Evolutionary conservation across 2,888 invertebrate species (phyloP), one percentile per base, ranked within the genome.

Genomic region (Drosophila acutilabella): DNA sequence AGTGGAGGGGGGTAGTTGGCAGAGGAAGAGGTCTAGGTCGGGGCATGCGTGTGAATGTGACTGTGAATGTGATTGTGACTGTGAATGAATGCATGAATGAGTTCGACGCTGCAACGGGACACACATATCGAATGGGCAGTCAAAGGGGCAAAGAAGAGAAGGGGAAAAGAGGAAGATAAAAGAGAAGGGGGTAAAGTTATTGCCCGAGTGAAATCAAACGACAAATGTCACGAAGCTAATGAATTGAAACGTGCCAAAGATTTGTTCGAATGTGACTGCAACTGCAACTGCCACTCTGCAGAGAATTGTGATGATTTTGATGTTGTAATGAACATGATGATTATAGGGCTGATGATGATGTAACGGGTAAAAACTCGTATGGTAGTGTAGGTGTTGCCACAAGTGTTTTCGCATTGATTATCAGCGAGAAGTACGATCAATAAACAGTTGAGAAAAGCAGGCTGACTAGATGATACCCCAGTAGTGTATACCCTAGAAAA

Each of bases 171-270:
- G 20, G 3, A 20, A 20, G 20, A n/a, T n/a, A n/a, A n/a, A n/a
- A n/a, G 26, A 6, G 1, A 11, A 33, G 52, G 64, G 70, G 47
- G 60, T 64, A 56, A 71, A 80, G 74, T 79, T 84, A 75, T 87
- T 84, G 75, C 75, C 84, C 81, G 58, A 74, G 59, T 81, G 83
- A 86, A 86, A 81, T 86, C 88, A 86, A 83, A 86, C 80, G 83
- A 86, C 80, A 88, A 88, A 86, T 88, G 85, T 85, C 85, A 86
- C 83, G 83, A 78, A 86, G 88, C 86, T 86, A 86, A 86, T 88
- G 85, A 88, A 83, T 85, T 85, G 85, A 88, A 86, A 86, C 85
- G 88, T 86, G 85, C 80, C 83, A 83, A 86, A 88, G 88, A 83
- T 77, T 80, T 69, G 80, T 68, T 64, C 71, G 64, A 56, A 66